A percentile compares a stretch with the other conserved stretches of the same genome.
Evolutionary conservation across 1,140 invertebrate species (phyloP).

Genomic region (Drosophila aff.): DNA sequence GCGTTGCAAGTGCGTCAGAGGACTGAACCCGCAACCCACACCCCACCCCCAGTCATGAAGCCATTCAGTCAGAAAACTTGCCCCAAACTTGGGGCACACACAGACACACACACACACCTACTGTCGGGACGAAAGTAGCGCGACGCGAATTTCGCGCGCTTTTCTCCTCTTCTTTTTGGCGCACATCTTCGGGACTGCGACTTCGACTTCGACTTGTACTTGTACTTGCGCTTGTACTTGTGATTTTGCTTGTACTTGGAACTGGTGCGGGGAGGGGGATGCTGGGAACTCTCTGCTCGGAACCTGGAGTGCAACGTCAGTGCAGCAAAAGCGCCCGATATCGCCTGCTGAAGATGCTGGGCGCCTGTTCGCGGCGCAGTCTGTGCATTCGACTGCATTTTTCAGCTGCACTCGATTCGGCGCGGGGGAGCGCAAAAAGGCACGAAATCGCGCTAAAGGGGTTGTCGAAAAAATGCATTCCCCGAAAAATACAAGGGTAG

Average conservation of each 20-base stretch:
- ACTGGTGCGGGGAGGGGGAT: not conserved
- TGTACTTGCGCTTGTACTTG: slow-evolving; percentile 29
- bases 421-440: slow-evolving; percentile 16
- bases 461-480: slow-evolving; percentile 52
- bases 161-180: slow-evolving; percentile 64
- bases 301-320: slow-evolving; percentile 58
- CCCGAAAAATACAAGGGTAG: slow-evolving; percentile 1
- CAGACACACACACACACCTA: slow-evolving; percentile 30
- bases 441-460: slow-evolving; percentile 39
- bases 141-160: slow-evolving; percentile 75
- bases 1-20: slow-evolving; percentile 56
- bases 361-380: slow-evolving; percentile 70
- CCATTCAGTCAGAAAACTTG: slow-evolving; percentile 68
- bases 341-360: slow-evolving; percentile 59
- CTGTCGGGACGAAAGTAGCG: slow-evolving; percentile 6
- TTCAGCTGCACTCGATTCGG: slow-evolving; percentile 48
- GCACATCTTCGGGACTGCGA: slow-evolving; percentile 65
- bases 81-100: slow-evolving; percentile 57
- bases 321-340: slow-evolving; percentile 37
- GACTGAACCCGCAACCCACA: not conserved
- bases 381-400: slow-evolving; percentile 78
- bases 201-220: slow-evolving; percentile 56
- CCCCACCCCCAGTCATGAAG: slow-evolving; percentile 25
- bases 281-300: slow-evolving; percentile 13
- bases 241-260: slow-evolving; percentile 27